Percentiles rank a stretch among this genome's conserved stretches.
Evolutionary conservation across 2,888 invertebrate species (phyloP).

Genomic region (Latheticus oryzae): DNA sequence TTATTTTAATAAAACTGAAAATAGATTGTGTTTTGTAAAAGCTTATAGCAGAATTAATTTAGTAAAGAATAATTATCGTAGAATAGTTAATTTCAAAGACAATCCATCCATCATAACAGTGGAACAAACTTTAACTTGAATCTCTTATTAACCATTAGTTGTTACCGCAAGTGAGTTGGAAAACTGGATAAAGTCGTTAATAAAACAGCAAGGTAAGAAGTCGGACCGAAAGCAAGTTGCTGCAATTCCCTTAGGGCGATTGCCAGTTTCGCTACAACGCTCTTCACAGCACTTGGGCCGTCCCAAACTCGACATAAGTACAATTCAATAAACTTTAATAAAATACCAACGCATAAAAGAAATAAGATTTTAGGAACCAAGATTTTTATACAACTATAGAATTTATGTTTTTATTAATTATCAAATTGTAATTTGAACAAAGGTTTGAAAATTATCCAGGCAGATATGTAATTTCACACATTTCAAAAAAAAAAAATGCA

Average conservation of each 20-base stretch:
- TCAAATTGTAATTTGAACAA: no score
- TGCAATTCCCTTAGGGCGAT: slow-evolving; percentile 44
- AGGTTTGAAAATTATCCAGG: no score
- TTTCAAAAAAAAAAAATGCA: no score
- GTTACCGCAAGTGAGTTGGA: slow-evolving; percentile 39
- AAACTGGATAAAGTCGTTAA: slow-evolving; percentile 34
- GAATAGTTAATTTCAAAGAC: no score
- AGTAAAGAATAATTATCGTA: no score
- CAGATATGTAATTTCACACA: no score
- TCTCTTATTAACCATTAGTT: slow-evolving; percentile 46
- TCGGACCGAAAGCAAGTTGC: slow-evolving; percentile 15
- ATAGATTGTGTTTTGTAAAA: no score
- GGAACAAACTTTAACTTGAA: no score
- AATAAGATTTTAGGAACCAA: neutral
- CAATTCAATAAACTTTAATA: slow-evolving; percentile 46
- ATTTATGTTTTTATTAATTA: no score
- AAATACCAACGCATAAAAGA: slow-evolving; percentile 42
- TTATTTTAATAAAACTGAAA: no score
- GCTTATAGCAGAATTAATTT: no score
- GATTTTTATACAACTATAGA: neutral
- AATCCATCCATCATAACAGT: slow-evolving; percentile 38
- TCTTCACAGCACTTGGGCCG: slow-evolving; percentile 32
- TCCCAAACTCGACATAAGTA: slow-evolving; percentile 40
- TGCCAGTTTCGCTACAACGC: slow-evolving; percentile 44
- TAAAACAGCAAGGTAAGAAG: slow-evolving; percentile 41